phyloP scores from a whole-genome alignment of 2,888 invertebrate genomes.

The Encarsia formosa region DNA sequence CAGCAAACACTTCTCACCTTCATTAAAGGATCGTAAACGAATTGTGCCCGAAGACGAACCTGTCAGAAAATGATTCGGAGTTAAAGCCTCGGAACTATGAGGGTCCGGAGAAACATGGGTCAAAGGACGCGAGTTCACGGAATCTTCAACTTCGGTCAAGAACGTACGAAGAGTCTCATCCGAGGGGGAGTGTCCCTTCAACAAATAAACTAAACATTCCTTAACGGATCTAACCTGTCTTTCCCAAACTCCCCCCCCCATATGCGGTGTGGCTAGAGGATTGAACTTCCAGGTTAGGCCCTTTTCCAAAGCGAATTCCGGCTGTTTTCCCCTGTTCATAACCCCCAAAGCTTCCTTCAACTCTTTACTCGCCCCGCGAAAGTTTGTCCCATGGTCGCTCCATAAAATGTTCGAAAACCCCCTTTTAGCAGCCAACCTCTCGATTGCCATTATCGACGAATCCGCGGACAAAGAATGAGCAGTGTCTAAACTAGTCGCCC shows the following conservation, averaged over 20 bases:
- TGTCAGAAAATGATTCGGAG: constrained; percentile 22
- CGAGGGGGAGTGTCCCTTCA: constrained; percentile 1
- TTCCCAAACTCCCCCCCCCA: constrained; percentile 11
- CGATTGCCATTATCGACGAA: constrained; percentile 15
- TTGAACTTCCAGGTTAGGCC: constrained; percentile 7
- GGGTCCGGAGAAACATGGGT: constrained; percentile 33
- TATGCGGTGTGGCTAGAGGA: constrained; percentile 7
- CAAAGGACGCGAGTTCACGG: constrained; percentile 23
- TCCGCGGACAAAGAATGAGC: constrained; percentile 9
- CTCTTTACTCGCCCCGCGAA: background rate
- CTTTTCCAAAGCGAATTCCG: background rate
- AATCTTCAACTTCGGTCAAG: constrained; percentile 20
- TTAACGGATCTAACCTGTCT: constrained; percentile 8
- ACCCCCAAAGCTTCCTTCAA: background rate
- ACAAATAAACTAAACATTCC: background rate
- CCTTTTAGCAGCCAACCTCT: constrained; percentile 23
- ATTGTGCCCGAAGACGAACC: constrained; percentile 6
- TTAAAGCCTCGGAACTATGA: constrained; percentile 22
- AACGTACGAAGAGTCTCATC: constrained; percentile 15
- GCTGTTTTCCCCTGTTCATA: background rate
- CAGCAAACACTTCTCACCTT: too few species aligned
- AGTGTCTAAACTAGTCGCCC: constrained; percentile 22
- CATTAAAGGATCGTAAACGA: background rate
- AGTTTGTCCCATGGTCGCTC: constrained; percentile 8
- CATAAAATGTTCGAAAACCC: constrained; percentile 16